Evolutionary conservation across 2,797 vertebrate genomes (phyloP).

Genomic region (Chloroceryle inda): DNA sequence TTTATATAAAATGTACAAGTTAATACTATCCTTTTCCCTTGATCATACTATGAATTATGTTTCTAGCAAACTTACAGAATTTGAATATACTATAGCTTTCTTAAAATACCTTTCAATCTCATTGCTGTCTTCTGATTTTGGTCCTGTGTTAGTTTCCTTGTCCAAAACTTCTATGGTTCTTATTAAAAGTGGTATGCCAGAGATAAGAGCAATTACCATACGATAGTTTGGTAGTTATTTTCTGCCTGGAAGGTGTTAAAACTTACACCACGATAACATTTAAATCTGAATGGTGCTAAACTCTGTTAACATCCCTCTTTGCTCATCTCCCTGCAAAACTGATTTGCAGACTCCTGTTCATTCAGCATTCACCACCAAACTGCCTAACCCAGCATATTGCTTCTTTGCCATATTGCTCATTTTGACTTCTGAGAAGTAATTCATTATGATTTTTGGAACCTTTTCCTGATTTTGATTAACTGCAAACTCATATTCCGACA

Average conservation of each 20-base stretch:
- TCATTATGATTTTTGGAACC: not conserved
- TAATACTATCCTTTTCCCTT: constrained; percentile 51
- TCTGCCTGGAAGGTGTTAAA: not conserved
- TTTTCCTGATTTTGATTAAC: not conserved
- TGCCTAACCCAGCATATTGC: not conserved
- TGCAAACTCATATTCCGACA: fast-evolving
- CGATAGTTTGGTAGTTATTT: fast-evolving
- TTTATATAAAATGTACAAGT: constrained; percentile 60
- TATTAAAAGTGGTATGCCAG: not conserved
- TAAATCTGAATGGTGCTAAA: not conserved
- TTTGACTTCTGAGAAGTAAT: not conserved
- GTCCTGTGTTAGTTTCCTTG: not conserved
- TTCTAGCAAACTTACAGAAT: not conserved
- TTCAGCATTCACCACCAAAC: not conserved
- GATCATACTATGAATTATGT: not conserved
- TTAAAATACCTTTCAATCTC: constrained; percentile 8
- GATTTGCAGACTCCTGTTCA: not conserved
- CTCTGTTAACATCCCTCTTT: not conserved
- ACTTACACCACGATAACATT: not conserved
- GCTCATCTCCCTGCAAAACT: not conserved
- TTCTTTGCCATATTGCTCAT: not conserved
- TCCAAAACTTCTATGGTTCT: not conserved
- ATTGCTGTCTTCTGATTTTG: not conserved
- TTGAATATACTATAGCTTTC: not conserved
- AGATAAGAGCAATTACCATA: not conserved